Evolutionary conservation across 2,888 invertebrate species (phyloP).

Genomic region (Limnephilus marmoratus): DNA sequence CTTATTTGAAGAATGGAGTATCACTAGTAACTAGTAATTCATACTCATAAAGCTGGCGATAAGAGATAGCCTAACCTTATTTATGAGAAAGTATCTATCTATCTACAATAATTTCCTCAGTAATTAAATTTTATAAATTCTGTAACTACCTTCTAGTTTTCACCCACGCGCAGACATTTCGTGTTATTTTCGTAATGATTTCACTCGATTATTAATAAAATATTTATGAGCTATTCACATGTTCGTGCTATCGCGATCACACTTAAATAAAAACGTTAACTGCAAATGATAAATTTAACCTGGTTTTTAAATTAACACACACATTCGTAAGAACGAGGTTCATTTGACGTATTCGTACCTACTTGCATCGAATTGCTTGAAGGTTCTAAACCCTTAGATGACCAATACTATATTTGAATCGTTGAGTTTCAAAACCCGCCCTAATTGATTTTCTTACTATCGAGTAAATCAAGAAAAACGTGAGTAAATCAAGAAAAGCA

Average conservation of each 20-base stretch:
- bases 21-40: too few relatives aligned
- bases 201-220: not conserved
- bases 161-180: not conserved
- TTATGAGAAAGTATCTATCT: not conserved
- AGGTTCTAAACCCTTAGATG: not conserved
- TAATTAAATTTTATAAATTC: too few relatives aligned
- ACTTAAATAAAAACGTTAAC: not conserved
- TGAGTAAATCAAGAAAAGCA: too few relatives aligned
- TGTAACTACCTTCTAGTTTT: not conserved
- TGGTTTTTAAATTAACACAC: not conserved
- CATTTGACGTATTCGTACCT: not conserved
- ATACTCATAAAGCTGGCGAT: not conserved
- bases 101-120: too few relatives aligned
- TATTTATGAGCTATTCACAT: not conserved
- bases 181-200: not conserved
- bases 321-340: not conserved
- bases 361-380: not conserved
- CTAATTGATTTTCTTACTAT: too few relatives aligned
- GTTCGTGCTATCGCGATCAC: not conserved
- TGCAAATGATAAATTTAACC: conserved; percentile 2
- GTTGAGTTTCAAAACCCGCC: too few relatives aligned
- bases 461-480: too few relatives aligned
- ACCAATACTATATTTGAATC: not conserved
- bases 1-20: too few relatives aligned
- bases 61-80: not conserved